phyloP scores from a whole-genome alignment of 1,140 invertebrate genomes.

The Aradophagus sp. region DNA sequence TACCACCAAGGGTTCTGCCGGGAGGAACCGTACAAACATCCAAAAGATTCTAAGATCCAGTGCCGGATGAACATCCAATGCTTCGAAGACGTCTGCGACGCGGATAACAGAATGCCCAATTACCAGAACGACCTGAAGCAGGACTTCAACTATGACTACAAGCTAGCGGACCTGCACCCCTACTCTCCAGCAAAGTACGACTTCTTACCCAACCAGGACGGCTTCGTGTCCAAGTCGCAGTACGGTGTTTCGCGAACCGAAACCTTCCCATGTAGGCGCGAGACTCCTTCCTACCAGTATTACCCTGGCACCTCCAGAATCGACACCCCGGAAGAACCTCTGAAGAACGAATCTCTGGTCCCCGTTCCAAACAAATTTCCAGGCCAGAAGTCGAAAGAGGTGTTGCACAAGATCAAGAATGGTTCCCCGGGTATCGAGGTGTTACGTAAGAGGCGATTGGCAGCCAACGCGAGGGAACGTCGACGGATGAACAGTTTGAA shows the following conservation, averaged over 20 bases:
- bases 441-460: conserved; percentile 79
- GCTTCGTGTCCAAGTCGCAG: conserved; percentile 5
- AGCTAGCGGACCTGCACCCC: conserved; percentile 22
- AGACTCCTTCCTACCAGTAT: conserved; percentile 48
- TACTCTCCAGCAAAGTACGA: conserved; percentile 37
- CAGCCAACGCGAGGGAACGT: conserved; percentile 86
- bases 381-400: conserved; percentile 59
- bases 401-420: conserved; percentile 66
- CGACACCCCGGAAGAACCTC: no score
- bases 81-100: conserved; percentile 52
- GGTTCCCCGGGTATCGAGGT: conserved; percentile 76
- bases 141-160: conserved; percentile 26
- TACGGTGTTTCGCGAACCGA: conserved; percentile 55
- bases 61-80: conserved; percentile 59
- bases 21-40: conserved; percentile 36
- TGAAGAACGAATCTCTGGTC: conserved; percentile 14
- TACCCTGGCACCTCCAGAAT: conserved; percentile 50
- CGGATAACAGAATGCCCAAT: conserved; percentile 17
- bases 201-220: conserved; percentile 36
- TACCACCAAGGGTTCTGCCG: conserved; percentile 62
- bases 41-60: conserved; percentile 57
- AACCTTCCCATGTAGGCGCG: conserved; percentile 47
- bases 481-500: conserved; percentile 89
- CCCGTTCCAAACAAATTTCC: conserved; percentile 40
- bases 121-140: conserved; percentile 34